Conservation (phyloP, 1,140 invertebrate species). For the Heliconius congener region DNA sequence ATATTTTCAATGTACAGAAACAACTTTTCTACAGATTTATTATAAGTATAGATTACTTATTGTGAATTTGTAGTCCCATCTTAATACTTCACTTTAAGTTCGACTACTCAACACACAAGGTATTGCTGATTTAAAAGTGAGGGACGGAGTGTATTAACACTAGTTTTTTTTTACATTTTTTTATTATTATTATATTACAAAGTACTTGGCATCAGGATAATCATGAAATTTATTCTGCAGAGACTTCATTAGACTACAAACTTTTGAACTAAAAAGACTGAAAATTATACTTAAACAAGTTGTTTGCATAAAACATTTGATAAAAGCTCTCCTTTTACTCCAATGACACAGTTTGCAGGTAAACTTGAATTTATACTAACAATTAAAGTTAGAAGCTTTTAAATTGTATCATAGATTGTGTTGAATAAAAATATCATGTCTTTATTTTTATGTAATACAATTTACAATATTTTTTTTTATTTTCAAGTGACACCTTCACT, state of each 20-base stretch:
- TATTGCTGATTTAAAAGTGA: not conserved
- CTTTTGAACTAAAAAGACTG: not conserved
- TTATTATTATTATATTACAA: not conserved
- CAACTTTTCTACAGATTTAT: no score
- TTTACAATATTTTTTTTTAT: no score
- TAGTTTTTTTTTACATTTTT: not conserved
- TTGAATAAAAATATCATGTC: not conserved
- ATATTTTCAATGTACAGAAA: no score
- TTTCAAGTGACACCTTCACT: no score
- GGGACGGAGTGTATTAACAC: not conserved
- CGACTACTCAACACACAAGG: not conserved
- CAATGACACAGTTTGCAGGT: constrained; percentile 11
- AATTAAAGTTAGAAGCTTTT: not conserved
- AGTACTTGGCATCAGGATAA: not conserved
- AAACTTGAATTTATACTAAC: constrained; percentile 1
- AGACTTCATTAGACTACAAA: constrained; percentile 1
- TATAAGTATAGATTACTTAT: no score
- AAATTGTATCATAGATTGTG: not conserved
- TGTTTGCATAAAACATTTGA: constrained; percentile 9
- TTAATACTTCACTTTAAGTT: not conserved
- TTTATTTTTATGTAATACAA: no score
- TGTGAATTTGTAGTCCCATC: no score
- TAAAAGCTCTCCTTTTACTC: not conserved
- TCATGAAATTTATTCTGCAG: not conserved
- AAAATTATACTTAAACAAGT: not conserved